Evolutionary conservation across 2,888 invertebrate species (phyloP), one percentile per base, ranked within the genome.

Genomic region (Amblyjoppa fuscipennis): DNA sequence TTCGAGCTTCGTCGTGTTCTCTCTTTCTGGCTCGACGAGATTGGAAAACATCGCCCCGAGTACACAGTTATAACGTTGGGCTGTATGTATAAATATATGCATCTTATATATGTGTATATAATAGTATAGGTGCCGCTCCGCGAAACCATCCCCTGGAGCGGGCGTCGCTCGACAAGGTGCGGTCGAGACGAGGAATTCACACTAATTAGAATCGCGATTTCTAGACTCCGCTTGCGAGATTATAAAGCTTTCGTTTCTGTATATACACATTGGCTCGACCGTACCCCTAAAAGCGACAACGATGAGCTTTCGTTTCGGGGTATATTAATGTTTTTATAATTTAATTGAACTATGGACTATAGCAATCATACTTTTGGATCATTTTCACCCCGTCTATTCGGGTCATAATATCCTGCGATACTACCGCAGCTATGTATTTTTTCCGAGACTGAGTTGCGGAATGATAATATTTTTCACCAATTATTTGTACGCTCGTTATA

Each of bases 131-230:
- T 64, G 73, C 69, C 69, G 77, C 28, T 41, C 71, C 34, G 69
- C 61, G 56, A 76, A 81, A 77, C 64, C 25, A 64, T 81, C 53
- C 64, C 77, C 74, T 34, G 59, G 70, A 83, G 78, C 78, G 81
- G n/a, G 41, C 53, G 31, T 69, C 53, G n/a, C 70, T 78, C 53
- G 56, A 64, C 73, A 78, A 77, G 81, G 53, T 75, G 68, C 66
- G 75, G 53, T 69, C 68, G 75, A 49, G 75, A 70, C 69, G 61
- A 74, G 53, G 51, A 85, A 78, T 78, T 77, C 77, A 34, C 81
- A 70, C 81, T 85, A 85, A 85, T 81, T 81, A 73, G 84, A 85
- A 81, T 74, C 77, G 81, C 74, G 77, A 85, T 81, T 69, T 81
- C 70, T 73, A 69, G 49, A 69, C 74, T 70, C 69, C 69, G 69